A percentile compares a stretch with the other conserved stretches of the same genome.
These are phyloP conservation scores for Corydoras sp. DNA, from an alignment of 2,113 vertebrate species.

Conservation along the genomic window DNA sequence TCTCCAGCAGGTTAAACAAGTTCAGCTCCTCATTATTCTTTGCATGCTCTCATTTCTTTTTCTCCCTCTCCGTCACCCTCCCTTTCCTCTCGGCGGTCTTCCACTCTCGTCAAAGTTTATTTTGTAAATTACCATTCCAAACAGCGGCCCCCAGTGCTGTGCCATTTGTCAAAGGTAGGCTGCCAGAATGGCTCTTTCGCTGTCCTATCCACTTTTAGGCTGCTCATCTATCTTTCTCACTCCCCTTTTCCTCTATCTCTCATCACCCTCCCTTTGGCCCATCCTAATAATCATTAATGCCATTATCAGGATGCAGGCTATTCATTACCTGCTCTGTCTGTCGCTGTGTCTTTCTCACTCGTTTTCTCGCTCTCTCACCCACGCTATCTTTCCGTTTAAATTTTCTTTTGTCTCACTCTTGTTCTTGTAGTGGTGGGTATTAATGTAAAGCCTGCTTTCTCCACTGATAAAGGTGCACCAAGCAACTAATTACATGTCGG, in stretches of 20 bases:
- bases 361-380: constrained; percentile 3
- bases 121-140: constrained; percentile 60
- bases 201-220: constrained; percentile 23
- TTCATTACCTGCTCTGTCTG: constrained; percentile 49
- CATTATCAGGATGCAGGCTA: constrained; percentile 57
- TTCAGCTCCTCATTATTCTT: constrained; percentile 35
- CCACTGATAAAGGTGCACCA: not conserved
- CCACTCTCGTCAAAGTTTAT: constrained; percentile 53
- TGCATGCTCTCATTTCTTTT: constrained; percentile 25
- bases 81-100: constrained; percentile 40
- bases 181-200: constrained; percentile 53
- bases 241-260: constrained; percentile 40
- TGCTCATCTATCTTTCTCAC: constrained; percentile 37
- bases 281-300: constrained; percentile 61
- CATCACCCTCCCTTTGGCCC: constrained; percentile 46
- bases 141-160: constrained; percentile 50
- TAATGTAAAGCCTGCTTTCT: constrained; percentile 6
- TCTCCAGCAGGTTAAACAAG: constrained; percentile 33
- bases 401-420: not conserved
- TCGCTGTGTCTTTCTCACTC: not conserved
- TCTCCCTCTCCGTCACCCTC: constrained; percentile 40
- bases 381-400: constrained; percentile 18
- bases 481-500: not conserved
- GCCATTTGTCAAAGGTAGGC: constrained; percentile 60
- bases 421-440: not conserved